Evolutionary conservation across 1,140 invertebrate species (phyloP).

Genomic region (Arion vulgaris): DNA sequence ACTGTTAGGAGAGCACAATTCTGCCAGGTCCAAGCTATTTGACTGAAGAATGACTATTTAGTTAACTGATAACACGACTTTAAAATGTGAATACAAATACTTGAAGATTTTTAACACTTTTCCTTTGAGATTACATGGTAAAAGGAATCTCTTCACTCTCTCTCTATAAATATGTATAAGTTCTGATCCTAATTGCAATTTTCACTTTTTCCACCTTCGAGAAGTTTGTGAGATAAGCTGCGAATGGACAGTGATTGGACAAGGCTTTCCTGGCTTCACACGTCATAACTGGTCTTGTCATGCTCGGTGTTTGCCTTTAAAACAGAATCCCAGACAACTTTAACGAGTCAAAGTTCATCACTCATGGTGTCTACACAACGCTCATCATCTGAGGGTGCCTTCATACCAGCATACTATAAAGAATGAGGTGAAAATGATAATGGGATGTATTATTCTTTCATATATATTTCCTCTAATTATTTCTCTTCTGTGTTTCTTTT

Average conservation of each 20-base stretch:
- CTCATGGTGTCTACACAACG: slow-evolving; percentile 58
- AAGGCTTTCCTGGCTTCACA: slow-evolving; percentile 81
- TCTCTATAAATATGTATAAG: background rate
- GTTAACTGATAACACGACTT: too few species aligned
- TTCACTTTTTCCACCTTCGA: background rate
- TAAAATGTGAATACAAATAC: too few species aligned
- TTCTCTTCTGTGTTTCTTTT: background rate
- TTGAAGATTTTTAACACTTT: too few species aligned
- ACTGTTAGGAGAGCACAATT: too few species aligned
- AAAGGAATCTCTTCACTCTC: too few species aligned
- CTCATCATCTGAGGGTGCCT: slow-evolving; percentile 60
- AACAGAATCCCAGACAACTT: slow-evolving; percentile 61
- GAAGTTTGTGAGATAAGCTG: slow-evolving; percentile 46
- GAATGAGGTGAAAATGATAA: background rate
- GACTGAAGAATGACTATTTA: too few species aligned
- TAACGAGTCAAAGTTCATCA: slow-evolving; percentile 59
- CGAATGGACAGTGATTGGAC: slow-evolving; percentile 36
- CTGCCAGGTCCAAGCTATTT: too few species aligned
- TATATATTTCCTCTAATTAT: background rate
- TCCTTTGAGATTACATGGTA: too few species aligned
- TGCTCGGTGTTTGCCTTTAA: slow-evolving; percentile 91
- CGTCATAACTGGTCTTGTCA: slow-evolving; percentile 84
- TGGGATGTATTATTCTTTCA: background rate
- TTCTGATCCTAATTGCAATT: background rate
- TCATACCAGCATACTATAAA: slow-evolving; percentile 56